Conservation (phyloP, 2,113 vertebrate species). For the Oncorhynchus gorbuscha region DNA sequence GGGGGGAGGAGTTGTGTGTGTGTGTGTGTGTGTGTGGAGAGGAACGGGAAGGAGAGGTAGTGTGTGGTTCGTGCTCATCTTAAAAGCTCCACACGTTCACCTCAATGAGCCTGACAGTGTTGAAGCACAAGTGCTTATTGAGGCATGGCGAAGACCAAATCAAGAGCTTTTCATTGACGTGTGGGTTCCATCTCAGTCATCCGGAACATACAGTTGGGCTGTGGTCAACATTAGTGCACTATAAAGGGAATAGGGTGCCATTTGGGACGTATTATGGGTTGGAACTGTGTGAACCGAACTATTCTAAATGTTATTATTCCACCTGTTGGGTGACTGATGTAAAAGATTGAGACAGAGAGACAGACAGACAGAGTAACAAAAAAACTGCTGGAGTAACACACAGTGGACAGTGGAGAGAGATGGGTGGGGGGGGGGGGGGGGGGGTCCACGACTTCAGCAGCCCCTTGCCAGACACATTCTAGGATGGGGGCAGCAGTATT, state of each 20-base stretch:
- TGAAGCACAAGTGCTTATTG: neutral
- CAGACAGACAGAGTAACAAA: neutral
- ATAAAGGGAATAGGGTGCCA: no score
- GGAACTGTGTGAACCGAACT: neutral
- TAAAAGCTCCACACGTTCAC: neutral
- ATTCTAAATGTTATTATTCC: neutral
- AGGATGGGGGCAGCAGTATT: slow-evolving; percentile 44
- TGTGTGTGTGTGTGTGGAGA: neutral
- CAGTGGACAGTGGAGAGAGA: neutral
- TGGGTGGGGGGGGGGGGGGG: neutral
- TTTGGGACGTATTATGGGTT: no score
- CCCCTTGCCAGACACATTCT: slow-evolving; percentile 38
- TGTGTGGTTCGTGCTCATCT: slow-evolving; percentile 8
- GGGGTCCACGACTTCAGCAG: slow-evolving; percentile 24
- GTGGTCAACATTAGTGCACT: no score
- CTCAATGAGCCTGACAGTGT: neutral
- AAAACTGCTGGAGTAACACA: neutral
- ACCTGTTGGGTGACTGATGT: neutral
- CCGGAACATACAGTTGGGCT: no score
- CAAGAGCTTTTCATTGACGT: neutral
- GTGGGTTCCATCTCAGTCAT: no score
- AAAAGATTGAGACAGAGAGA: neutral
- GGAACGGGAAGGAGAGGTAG: slow-evolving; percentile 17
- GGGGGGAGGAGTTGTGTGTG: no score
- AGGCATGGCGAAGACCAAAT: neutral